Evolutionary conservation across 2,888 invertebrate genomes (phyloP), one percentile per base, ranked within the genome.

Genomic region (Caenorhabditis plicata): DNA sequence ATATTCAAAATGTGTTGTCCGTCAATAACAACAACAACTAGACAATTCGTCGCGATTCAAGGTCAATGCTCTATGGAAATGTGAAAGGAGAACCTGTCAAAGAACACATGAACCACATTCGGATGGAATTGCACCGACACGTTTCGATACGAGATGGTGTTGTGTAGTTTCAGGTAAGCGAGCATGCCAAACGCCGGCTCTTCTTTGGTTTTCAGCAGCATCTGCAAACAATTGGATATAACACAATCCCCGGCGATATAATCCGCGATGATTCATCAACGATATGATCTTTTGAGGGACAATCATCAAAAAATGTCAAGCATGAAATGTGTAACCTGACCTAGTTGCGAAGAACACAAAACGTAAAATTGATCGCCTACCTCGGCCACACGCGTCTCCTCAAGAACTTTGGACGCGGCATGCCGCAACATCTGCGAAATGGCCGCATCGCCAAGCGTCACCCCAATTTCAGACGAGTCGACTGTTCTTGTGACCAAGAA

Each of bases 371-470:
- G n/a, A n/a, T n/a, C n/a, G n/a, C 60, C 47, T 20, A 72, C 72
- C 54, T 72, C 63, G 38, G 66, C 52, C 26, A 56, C 54, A 19
- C 72, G 38, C 11, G 72, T 70, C 36, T 70, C 57, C 11, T 64
- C 68, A 7, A 72, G 50, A 38, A 63, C 47, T 39, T 68, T 57
- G 17, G 52, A 39, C 15, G 68, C 66, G 1, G 60, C 60, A 47
- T 70, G 68, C 3, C 70, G 52, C 13, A 72, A 49, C 4, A 70
- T 33, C 38, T 72, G 72, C 17, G 72, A 68, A 29, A 66, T 61
- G 31, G 72, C 70, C 9, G 58, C 58, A 48, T 72, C 72, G 13
- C 72, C 72, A 13, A 69, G 45, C 5, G 62, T 46, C 5, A 60
- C 64, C 36, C 67, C 69, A 27, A 69, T 46, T 15, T 66, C 60